Evolutionary conservation across 2,797 vertebrate species (phyloP).

Genomic region (Agapornis canus): DNA sequence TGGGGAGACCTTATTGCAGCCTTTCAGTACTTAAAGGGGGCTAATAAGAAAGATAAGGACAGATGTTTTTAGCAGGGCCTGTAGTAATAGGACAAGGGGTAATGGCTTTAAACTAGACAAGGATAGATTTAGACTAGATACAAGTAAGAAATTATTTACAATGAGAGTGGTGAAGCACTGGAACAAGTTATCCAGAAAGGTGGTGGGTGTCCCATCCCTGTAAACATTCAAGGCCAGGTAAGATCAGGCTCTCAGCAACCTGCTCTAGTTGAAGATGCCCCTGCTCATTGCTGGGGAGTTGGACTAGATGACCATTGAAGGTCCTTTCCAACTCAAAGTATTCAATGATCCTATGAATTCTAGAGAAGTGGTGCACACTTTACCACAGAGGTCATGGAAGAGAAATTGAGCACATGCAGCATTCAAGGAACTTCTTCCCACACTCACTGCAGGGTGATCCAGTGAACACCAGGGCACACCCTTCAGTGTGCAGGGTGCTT

Average conservation of each 20-base stretch:
- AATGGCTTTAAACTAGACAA: not conserved
- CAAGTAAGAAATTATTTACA: not conserved
- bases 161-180: not conserved
- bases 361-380: not conserved
- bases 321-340: not conserved
- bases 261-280: not conserved
- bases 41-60: not conserved
- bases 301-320: not conserved
- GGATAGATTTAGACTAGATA: not conserved
- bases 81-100: not conserved
- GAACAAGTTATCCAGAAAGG: not conserved
- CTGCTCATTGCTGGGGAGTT: not conserved
- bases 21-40: not conserved
- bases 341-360: not conserved
- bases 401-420: not conserved
- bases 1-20: not conserved
- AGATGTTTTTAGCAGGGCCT: not conserved
- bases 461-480: not conserved
- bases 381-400: not conserved
- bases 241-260: not conserved
- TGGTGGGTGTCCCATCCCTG: not conserved
- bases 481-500: not conserved
- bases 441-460: not conserved
- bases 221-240: not conserved
- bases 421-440: not conserved